Evolutionary conservation across 2,888 invertebrate genomes (phyloP).

Genomic region (Pyralis farinalis): DNA sequence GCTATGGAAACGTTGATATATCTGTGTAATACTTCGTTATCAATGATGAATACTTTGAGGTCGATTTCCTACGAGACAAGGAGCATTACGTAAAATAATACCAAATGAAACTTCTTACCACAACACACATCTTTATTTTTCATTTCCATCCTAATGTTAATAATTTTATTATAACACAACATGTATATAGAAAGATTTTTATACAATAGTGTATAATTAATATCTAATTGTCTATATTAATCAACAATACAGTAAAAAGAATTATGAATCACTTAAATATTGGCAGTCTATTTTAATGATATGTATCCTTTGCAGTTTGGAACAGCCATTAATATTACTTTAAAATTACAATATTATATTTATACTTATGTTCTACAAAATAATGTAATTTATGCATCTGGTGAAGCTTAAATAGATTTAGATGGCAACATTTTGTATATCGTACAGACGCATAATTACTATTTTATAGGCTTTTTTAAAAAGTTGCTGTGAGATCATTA

Average conservation of each 20-base stretch:
- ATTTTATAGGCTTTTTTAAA: conserved; percentile 4
- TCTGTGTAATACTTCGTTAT: too few species aligned
- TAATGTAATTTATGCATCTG: conserved; percentile 5
- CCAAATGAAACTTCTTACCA: conserved; percentile 31
- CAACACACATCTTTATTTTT: conserved; percentile 77
- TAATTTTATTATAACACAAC: conserved; percentile 77
- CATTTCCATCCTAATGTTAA: conserved; percentile 52
- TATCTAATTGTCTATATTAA: conserved; percentile 67
- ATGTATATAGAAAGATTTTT: conserved; percentile 81
- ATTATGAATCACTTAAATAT: conserved; percentile 67
- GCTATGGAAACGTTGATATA: too few species aligned
- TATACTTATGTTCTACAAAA: conserved; percentile 21
- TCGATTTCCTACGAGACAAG: too few species aligned
- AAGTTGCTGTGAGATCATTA: conserved; percentile 27
- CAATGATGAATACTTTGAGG: too few species aligned
- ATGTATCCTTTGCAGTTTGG: conserved; percentile 79
- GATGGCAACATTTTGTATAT: not conserved
- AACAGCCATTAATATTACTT: conserved; percentile 65
- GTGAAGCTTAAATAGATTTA: conserved; percentile 3
- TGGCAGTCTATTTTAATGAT: conserved; percentile 81
- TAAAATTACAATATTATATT: conserved; percentile 20
- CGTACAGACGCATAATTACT: conserved; percentile 10
- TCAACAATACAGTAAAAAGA: conserved; percentile 78
- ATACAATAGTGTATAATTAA: conserved; percentile 80
- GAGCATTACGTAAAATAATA: too few species aligned